A percentile compares a stretch with the other conserved stretches of the same genome.
phyloP scores from a whole-genome alignment of 2,888 invertebrate genomes.

The Tachina fera region DNA sequence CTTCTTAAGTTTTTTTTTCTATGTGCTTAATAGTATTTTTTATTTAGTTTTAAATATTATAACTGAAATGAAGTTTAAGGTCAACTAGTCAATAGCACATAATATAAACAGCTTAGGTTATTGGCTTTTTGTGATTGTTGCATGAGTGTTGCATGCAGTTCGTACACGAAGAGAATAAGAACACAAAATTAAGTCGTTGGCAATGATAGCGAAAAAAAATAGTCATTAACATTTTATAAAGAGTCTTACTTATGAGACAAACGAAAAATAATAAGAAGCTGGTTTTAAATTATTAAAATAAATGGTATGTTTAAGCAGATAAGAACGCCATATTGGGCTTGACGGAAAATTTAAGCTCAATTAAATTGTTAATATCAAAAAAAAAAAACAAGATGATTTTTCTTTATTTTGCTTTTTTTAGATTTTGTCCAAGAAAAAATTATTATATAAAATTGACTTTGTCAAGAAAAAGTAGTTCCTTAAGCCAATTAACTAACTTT shows the following conservation, averaged over 20 bases:
- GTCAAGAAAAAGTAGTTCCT: too few species aligned
- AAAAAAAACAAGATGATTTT: too few species aligned
- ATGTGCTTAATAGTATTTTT: background rate
- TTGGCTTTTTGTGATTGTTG: conserved; percentile 64
- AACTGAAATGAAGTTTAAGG: conserved; percentile 71
- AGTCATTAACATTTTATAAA: conserved; percentile 39
- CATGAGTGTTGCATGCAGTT: conserved; percentile 39
- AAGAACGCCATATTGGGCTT: background rate
- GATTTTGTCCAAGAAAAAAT: too few species aligned
- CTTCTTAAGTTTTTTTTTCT: conserved; percentile 8
- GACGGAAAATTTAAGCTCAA: background rate
- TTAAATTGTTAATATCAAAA: too few species aligned
- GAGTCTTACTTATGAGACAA: conserved; percentile 13
- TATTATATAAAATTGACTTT: too few species aligned
- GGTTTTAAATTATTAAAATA: conserved; percentile 15
- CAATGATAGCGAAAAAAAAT: conserved; percentile 33
- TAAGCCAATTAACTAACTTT: too few species aligned
- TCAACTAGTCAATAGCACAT: conserved; percentile 64
- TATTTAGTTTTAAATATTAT: conserved; percentile 34
- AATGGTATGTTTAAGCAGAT: background rate
- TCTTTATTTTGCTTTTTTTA: too few species aligned
- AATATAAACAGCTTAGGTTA: conserved; percentile 55
- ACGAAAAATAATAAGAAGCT: background rate
- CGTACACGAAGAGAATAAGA: conserved; percentile 37
- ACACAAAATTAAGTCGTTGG: conserved; percentile 43